Base-by-base conservation (phyloP, 1,140 invertebrate genomes). In the Drosophila trapezifrons region DNA sequence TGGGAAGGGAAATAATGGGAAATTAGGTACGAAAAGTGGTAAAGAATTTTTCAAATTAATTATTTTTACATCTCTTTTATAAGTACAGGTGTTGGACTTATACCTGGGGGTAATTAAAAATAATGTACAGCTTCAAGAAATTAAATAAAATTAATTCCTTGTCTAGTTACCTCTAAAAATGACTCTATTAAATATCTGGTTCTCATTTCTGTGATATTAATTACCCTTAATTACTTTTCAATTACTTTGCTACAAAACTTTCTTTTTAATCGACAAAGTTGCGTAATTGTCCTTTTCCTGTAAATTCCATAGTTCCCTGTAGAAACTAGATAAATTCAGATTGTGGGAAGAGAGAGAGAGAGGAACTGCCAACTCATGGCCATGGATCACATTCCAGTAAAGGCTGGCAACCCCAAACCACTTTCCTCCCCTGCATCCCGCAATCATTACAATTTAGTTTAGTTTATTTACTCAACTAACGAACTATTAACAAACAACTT, bases 381-480 rank as follows among this genome's bases (percentile, higher is more conserved):
- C 65, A 38, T 47, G 65, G 51, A 66, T 49, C 67, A 40, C 37
- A 67, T 55, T 67, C 66, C 65, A n/a, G 22, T 9, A 42, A 65
- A 69, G 59, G 46, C 46, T 29, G 29, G 5, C 59, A 43, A 20
- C 4, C 38, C 22, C 29, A 12, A 15, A 22, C 22, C 58, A 47
- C 58, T 37, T 62, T 38, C 40, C 42, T 8, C 37, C 27, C 10
- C 35, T 29, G 25, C 63, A 66, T 20, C 35, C 65, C 12, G n/a
- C 29, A 63, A 42, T 69, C 46, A 27, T 66, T 52, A 25, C 15
- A 42, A 18, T 55, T 55, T 25, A 43, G 58, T 58, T 63, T 37
- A 57, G 65, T 69, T 60, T 79, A 77, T 77, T 76, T 77, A 73
- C 78, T 56, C 37, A 60, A 60, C 60, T 81, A 80, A 80, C 73